Evolutionary conservation across 1,140 invertebrate species (phyloP).

Genomic region (Micrasema longulum): DNA sequence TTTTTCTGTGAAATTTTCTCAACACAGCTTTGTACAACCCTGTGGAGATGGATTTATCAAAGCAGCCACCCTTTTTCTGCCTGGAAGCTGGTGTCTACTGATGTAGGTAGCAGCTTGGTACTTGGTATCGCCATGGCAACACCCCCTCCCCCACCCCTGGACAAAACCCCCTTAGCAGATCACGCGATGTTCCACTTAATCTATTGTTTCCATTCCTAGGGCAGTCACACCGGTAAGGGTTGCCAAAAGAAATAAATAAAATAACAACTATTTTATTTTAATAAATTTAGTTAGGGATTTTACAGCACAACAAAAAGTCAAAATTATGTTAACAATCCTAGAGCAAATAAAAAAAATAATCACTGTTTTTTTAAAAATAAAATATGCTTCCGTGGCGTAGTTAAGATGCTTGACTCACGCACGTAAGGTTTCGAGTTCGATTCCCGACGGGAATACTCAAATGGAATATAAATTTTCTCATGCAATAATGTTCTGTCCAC

Average conservation of each 20-base stretch:
- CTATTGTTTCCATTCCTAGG: conserved; percentile 54
- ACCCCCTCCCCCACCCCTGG: conserved; percentile 11
- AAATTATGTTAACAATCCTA: too few relatives aligned
- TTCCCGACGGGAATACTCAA: too few relatives aligned
- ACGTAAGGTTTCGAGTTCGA: too few relatives aligned
- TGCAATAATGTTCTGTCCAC: too few relatives aligned
- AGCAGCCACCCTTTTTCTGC: conserved; percentile 7
- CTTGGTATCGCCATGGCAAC: conserved; percentile 45
- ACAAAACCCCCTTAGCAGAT: conserved; percentile 6
- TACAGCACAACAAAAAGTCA: too few relatives aligned
- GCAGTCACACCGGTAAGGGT: conserved; percentile 43
- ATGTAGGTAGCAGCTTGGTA: not conserved
- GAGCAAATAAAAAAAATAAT: too few relatives aligned
- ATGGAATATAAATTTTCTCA: too few relatives aligned
- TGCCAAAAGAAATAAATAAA: not conserved
- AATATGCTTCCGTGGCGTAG: too few relatives aligned
- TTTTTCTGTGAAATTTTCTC: not conserved
- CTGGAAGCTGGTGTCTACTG: not conserved
- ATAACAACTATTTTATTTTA: too few relatives aligned
- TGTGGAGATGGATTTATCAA: conserved; percentile 20
- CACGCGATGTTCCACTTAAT: conserved; percentile 54
- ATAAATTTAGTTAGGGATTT: too few relatives aligned
- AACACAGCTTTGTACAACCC: not conserved
- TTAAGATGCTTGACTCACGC: too few relatives aligned
- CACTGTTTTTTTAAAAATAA: too few relatives aligned